phyloP scores from a whole-genome alignment of 2,888 invertebrate genomes.

The Tuta absoluta region DNA sequence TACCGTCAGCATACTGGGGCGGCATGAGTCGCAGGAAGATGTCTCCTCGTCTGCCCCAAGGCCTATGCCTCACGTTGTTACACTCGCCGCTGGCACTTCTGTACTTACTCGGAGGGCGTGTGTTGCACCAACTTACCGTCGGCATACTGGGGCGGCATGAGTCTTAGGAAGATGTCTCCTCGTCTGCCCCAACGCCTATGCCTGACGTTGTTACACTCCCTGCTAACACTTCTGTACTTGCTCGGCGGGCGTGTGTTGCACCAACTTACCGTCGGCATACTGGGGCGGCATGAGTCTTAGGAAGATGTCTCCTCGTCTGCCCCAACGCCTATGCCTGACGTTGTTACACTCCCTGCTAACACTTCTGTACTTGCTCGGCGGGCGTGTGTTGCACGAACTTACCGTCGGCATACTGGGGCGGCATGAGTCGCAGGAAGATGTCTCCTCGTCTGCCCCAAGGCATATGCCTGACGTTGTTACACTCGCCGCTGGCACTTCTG shows the following conservation, averaged over 20 bases:
- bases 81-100: constrained; percentile 90
- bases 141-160: too few species aligned
- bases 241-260: too few species aligned
- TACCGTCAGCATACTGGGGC: constrained; percentile 88
- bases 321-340: constrained; percentile 91
- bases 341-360: constrained; percentile 94
- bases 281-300: constrained; percentile 86
- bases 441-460: too few species aligned
- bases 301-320: constrained; percentile 89
- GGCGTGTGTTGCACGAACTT: constrained; percentile 66
- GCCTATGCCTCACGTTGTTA: constrained; percentile 92
- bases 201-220: too few species aligned
- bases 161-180: too few species aligned
- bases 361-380: constrained; percentile 72
- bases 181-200: too few species aligned
- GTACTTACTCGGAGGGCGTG: constrained; percentile 39
- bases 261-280: constrained; percentile 86
- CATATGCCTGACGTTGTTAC: too few species aligned
- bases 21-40: constrained; percentile 87
- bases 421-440: too few species aligned
- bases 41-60: constrained; percentile 91
- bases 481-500: too few species aligned
- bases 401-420: too few species aligned
- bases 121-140: constrained; percentile 73
- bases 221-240: too few species aligned